These are phyloP conservation scores for Bubo bubo DNA, from an alignment of 2,113 vertebrate species.

Conservation along the genomic window DNA sequence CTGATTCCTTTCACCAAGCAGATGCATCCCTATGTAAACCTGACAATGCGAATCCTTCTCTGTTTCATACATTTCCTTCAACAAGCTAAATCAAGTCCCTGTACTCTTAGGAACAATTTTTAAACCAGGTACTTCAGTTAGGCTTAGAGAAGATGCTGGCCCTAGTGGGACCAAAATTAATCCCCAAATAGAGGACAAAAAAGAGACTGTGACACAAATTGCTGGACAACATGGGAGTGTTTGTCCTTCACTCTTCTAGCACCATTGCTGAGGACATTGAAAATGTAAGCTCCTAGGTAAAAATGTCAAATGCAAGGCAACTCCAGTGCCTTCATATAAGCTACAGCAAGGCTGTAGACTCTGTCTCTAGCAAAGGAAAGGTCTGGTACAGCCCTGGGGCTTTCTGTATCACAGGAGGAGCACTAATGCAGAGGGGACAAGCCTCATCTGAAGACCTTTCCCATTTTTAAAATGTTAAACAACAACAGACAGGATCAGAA, in stretches of 20 bases:
- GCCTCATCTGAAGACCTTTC: not conserved
- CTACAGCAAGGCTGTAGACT: not conserved
- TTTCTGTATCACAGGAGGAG: not conserved
- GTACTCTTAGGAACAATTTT: not conserved
- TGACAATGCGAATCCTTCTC: not conserved
- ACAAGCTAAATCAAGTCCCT: not conserved
- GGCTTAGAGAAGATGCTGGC: not conserved
- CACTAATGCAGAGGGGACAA: not conserved
- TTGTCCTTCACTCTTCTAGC: not conserved
- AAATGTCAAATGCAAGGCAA: not conserved
- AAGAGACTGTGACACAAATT: not conserved
- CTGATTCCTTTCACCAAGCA: not conserved
- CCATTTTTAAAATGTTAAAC: not conserved
- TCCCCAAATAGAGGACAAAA: not conserved
- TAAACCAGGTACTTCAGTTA: not conserved
- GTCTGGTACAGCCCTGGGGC: not conserved
- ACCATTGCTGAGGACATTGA: not conserved
- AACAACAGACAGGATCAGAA: not conserved
- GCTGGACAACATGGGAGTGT: not conserved
- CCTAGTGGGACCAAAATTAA: not conserved
- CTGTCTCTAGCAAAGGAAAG: not conserved
- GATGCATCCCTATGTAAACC: not conserved
- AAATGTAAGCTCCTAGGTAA: not conserved
- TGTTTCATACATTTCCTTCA: not conserved
- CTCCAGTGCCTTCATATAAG: not conserved